Conservation (phyloP, 2,888 invertebrate genomes). For the Amaurobius ferox region DNA sequence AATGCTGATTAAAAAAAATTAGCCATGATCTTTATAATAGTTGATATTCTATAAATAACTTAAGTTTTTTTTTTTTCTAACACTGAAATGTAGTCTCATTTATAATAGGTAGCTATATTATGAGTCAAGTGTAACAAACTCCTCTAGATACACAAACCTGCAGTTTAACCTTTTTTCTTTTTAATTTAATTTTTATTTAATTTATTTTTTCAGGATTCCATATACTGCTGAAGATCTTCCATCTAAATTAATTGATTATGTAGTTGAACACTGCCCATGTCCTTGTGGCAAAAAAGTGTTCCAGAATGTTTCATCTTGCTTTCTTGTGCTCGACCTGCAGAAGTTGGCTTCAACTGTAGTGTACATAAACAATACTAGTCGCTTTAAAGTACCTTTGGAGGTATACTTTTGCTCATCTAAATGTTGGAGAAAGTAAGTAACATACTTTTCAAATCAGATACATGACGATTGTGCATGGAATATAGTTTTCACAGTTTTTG, state of each 20-base stretch:
- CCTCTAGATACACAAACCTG: no score
- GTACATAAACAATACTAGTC: constrained; percentile 61
- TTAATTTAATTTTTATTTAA: not conserved
- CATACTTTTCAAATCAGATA: no score
- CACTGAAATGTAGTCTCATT: no score
- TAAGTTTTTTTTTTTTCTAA: no score
- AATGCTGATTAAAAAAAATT: no score
- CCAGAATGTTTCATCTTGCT: constrained; percentile 51
- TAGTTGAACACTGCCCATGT: constrained; percentile 50
- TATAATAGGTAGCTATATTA: no score
- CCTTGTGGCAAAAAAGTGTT: constrained; percentile 63
- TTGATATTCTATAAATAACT: no score
- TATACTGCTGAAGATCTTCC: constrained; percentile 40
- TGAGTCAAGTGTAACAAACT: no score
- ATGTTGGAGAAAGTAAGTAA: constrained; percentile 64
- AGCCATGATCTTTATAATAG: no score
- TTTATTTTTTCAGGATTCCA: constrained; percentile 26
- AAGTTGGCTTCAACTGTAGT: constrained; percentile 64
- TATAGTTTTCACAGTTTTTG: no score
- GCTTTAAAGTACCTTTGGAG: constrained; percentile 63
- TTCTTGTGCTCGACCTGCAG: constrained; percentile 53
- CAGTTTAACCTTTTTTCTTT: not conserved
- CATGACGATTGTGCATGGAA: no score
- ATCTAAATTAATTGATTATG: constrained; percentile 43
- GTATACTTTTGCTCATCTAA: constrained; percentile 67